Conservation (phyloP, 2,113 vertebrate genomes). For the Psophia crepitans region DNA sequence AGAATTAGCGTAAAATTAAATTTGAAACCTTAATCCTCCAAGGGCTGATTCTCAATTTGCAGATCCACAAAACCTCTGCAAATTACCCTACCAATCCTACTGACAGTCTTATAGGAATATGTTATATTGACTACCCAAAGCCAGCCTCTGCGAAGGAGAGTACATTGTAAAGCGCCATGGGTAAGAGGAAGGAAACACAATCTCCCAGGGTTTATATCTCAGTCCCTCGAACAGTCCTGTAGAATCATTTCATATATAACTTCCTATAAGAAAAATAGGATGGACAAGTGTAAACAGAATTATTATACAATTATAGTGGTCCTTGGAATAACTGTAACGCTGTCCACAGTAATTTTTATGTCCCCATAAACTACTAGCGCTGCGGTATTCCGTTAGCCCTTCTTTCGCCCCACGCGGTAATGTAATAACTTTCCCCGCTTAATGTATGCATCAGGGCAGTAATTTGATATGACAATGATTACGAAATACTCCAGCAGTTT, state of each 20-base stretch:
- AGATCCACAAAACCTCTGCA: slow-evolving; percentile 59
- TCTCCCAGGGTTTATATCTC: not conserved
- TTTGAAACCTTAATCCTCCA: slow-evolving; percentile 56
- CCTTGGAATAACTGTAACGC: slow-evolving; percentile 29
- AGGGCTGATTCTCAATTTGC: slow-evolving; percentile 58
- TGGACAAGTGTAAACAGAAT: slow-evolving; percentile 59
- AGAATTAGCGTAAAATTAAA: slow-evolving; percentile 65
- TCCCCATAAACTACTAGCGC: slow-evolving; percentile 12
- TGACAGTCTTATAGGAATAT: slow-evolving; percentile 50
- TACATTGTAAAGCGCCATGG: not conserved
- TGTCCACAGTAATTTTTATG: slow-evolving; percentile 42
- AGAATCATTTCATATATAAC: slow-evolving; percentile 24
- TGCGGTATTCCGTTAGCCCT: not conserved
- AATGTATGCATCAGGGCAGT: not conserved
- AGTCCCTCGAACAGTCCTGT: not conserved
- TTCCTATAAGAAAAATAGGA: slow-evolving; percentile 35
- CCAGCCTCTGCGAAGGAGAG: not conserved
- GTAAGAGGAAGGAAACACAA: slow-evolving; percentile 1
- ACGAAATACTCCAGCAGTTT: slow-evolving; percentile 50
- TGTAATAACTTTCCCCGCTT: not conserved
- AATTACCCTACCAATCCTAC: slow-evolving; percentile 52
- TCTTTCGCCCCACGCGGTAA: not conserved
- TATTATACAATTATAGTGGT: slow-evolving; percentile 52
- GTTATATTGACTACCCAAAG: slow-evolving; percentile 51
- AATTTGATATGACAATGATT: slow-evolving; percentile 48